Percentiles rank a stretch among this genome's conserved stretches.
phyloP scores from a whole-genome alignment of 2,888 invertebrate genomes.

The Cremastinae sp. region DNA sequence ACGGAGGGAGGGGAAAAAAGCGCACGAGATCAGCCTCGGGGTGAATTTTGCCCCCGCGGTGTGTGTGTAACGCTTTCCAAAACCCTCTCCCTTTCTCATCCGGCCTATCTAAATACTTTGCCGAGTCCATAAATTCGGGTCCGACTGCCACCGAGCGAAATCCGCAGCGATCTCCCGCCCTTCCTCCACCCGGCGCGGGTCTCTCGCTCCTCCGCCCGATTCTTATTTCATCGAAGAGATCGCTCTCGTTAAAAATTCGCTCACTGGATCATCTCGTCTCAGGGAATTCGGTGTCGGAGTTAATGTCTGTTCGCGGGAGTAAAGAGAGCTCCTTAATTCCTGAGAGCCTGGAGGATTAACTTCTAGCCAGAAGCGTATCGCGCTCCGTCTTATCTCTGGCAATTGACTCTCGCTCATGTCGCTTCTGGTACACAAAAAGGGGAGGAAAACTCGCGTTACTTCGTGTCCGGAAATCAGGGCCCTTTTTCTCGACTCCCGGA shows the following conservation, averaged over 20 bases:
- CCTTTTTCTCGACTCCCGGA: no score
- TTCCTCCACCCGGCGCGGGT: not conserved
- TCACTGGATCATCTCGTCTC: not conserved
- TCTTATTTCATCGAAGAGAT: not conserved
- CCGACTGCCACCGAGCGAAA: slow-evolving; percentile 63
- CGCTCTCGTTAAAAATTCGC: not conserved
- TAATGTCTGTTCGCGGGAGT: slow-evolving; percentile 27
- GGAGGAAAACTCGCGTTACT: no score
- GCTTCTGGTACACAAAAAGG: no score
- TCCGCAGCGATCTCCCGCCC: slow-evolving; percentile 3
- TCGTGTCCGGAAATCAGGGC: no score
- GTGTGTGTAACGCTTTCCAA: slow-evolving; percentile 16
- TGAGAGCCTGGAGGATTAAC: slow-evolving; percentile 69
- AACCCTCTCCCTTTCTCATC: slow-evolving; percentile 60
- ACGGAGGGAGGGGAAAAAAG: no score
- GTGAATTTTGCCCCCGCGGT: no score
- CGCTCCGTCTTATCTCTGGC: not conserved
- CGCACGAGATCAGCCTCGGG: no score
- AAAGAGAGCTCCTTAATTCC: slow-evolving; percentile 64
- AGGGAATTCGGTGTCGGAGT: slow-evolving; percentile 12
- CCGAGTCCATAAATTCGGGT: slow-evolving; percentile 74
- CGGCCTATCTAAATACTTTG: slow-evolving; percentile 76
- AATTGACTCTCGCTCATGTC: no score
- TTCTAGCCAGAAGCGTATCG: slow-evolving; percentile 58
- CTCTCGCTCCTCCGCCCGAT: slow-evolving; percentile 1